Evolutionary conservation across 2,113 vertebrate genomes (phyloP), one percentile per base, ranked within the genome.

Genomic region (Electrona antarctica): DNA sequence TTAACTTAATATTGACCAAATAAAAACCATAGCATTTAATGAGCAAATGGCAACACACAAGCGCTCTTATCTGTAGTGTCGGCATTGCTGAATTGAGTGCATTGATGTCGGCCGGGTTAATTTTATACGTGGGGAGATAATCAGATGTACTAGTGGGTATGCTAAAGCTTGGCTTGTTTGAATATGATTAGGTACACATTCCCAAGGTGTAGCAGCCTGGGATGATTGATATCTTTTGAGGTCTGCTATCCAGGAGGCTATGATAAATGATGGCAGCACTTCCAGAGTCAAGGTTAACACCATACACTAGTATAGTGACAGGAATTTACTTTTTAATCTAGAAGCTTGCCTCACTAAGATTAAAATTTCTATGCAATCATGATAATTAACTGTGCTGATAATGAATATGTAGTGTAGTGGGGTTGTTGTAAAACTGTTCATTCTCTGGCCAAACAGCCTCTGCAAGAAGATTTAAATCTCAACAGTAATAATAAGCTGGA

Each of bases 1-100:
- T 89, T 76, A 64, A 87, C 71, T 77, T 74, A 13, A 78, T 83
- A 66, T 7, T 15, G 61, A 78, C 56, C 62, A 83, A 83, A 88
- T 80, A 57, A 82, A 89, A 63, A 58, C 57, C 63, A 71, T 41
- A 41, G 56, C 54, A 57, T 69, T 52, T 29, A 71, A 70, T 46
- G 56, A 73, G 8, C 46, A 51, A 33, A 21, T 58, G 70, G 45
- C 65, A 77, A 68, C 62, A 51, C 51, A 51, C 51, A 41, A 51
- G 29, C 56, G 6, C 1, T 68, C 54, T 69, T 73, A 71, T 77
- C 69, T 15, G n/a, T 58, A 29, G 73, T 80, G 50, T 13, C 21
- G 54, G 65, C 8, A 33, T 15, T 46, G 58, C 70, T 77, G 6
- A 69, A 60, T 10, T 6, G 48, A 62, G 80, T 56, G 69, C 21